phyloP scores from a whole-genome alignment of 2,113 vertebrate genomes.

The Azemiops feae region DNA sequence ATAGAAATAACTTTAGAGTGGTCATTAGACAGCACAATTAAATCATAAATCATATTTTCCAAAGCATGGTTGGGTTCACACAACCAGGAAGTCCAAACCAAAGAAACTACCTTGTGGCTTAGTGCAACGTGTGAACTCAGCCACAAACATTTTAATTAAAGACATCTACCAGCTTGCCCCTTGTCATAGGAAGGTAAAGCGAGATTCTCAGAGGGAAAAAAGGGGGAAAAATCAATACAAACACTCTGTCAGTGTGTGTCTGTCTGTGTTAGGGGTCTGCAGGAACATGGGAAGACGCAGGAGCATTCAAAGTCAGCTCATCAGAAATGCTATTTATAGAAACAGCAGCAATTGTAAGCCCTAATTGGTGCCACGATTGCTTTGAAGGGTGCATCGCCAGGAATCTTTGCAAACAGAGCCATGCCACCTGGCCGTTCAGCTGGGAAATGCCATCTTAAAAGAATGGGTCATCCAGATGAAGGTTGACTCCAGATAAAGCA shows the following conservation, averaged over 20 bases:
- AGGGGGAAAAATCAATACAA: not conserved
- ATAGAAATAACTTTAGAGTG: not conserved
- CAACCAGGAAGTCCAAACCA: not conserved
- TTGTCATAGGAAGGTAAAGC: not conserved
- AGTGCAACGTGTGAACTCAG: not conserved
- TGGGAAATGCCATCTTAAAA: slow-evolving; percentile 2
- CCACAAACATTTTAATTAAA: not conserved
- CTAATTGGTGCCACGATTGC: slow-evolving; percentile 6
- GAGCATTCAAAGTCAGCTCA: not conserved
- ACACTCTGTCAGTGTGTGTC: not conserved
- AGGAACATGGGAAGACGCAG: not conserved
- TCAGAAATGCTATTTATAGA: slow-evolving; percentile 23
- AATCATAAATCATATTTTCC: not conserved
- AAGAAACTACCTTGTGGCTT: not conserved
- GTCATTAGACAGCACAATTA: not conserved
- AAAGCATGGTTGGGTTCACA: not conserved
- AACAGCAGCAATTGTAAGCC: not conserved
- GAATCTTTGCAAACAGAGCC: slow-evolving; percentile 3
- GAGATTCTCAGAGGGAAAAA: not conserved
- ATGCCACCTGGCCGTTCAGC: not conserved
- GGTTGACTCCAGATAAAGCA: not conserved
- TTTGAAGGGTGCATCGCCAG: slow-evolving; percentile 6
- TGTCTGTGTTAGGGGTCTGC: not conserved
- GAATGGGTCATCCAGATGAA: not conserved
- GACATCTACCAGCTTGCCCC: not conserved